A percentile compares a stretch with the other conserved stretches of the same genome.
These are phyloP conservation scores for Bathynomus jamesi DNA, from an alignment of 1,140 invertebrate genomes.

Conservation along the genomic window DNA sequence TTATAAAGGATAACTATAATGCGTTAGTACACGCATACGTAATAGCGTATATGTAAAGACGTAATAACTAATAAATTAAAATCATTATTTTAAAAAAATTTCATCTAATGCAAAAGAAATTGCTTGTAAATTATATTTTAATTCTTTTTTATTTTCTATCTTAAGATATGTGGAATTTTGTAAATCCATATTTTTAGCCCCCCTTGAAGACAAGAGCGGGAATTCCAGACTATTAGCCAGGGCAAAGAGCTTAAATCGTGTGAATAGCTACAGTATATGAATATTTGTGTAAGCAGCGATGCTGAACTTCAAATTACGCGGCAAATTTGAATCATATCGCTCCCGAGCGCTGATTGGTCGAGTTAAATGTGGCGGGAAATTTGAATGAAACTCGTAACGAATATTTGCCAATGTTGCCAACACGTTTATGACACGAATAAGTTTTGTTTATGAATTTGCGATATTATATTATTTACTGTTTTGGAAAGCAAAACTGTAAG, in stretches of 20 bases:
- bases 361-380: conserved; percentile 34
- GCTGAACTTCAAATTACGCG: conserved; percentile 34
- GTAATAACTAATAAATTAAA: background rate
- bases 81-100: background rate
- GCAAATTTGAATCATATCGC: conserved; percentile 25
- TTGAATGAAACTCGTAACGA: conserved; percentile 16
- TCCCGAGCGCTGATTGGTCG: conserved; percentile 25
- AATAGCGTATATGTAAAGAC: background rate
- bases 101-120: background rate
- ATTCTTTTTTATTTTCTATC: background rate
- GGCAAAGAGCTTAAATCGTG: background rate
- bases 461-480: conserved; percentile 19
- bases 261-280: background rate
- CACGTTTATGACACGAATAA: conserved; percentile 47
- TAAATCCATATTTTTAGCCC: background rate
- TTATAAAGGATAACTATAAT: background rate
- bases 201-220: background rate
- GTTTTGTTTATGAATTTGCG: conserved; percentile 50
- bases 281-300: conserved; percentile 12
- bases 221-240: background rate
- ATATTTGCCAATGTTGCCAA: conserved; percentile 20
- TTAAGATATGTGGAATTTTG: background rate
- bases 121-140: background rate
- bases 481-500: conserved; percentile 1
- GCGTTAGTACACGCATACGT: background rate